These are phyloP conservation scores for Panagrolaimus sp. DNA, from an alignment of 1,140 invertebrate genomes.

Conservation along the genomic window DNA sequence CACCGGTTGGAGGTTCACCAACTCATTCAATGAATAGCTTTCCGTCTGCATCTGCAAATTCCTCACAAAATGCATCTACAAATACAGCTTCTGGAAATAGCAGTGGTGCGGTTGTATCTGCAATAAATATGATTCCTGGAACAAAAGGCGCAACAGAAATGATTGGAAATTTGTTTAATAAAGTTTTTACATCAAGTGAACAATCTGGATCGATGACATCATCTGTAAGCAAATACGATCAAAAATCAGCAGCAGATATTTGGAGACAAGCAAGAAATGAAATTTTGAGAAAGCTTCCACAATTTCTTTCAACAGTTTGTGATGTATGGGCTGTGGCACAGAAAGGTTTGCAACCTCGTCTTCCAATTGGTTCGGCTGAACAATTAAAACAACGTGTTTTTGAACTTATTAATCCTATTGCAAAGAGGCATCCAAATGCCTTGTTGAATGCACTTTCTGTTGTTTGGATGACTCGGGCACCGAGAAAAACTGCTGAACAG, in stretches of 20 bases:
- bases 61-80: neutral
- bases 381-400: conserved; percentile 66
- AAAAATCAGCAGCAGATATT: conserved; percentile 22
- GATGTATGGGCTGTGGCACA: conserved; percentile 42
- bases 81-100: conserved; percentile 42
- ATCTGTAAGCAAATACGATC: conserved; percentile 21
- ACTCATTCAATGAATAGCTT: neutral
- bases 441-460: conserved; percentile 79
- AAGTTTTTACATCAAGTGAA: conserved; percentile 35
- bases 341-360: conserved; percentile 16
- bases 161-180: conserved; percentile 70
- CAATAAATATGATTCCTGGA: conserved; percentile 54
- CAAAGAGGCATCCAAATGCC: conserved; percentile 75
- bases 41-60: neutral
- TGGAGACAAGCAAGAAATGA: conserved; percentile 40
- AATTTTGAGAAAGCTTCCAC: conserved; percentile 40
- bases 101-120: conserved; percentile 59
- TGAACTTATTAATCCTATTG: conserved; percentile 79
- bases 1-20: too few species aligned
- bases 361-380: conserved; percentile 62
- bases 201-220: neutral
- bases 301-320: conserved; percentile 38
- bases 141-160: conserved; percentile 63
- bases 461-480: conserved; percentile 67
- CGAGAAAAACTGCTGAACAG: neutral